Evolutionary conservation across 2,113 vertebrate genomes (phyloP).

Genomic region (Dipodomys stephensi): DNA sequence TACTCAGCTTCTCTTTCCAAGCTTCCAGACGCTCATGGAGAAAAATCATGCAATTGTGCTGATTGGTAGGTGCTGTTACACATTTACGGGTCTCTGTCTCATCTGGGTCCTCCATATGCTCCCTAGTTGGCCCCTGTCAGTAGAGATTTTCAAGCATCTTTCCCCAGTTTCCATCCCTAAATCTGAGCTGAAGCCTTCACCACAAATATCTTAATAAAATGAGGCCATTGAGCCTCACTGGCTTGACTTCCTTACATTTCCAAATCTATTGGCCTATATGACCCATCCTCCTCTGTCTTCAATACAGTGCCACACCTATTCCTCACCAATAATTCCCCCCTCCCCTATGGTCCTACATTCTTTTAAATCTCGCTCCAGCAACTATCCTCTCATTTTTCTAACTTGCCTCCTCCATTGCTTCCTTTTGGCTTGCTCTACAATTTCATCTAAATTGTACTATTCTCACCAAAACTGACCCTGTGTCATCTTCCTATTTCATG

Average conservation of each 20-base stretch:
- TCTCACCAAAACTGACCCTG: background rate
- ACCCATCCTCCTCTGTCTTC: background rate
- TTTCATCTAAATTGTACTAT: no score
- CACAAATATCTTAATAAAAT: background rate
- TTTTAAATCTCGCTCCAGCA: background rate
- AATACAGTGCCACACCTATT: background rate
- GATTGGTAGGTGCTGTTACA: background rate
- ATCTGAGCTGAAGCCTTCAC: background rate
- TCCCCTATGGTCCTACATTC: background rate
- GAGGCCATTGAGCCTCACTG: background rate
- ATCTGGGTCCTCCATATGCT: background rate
- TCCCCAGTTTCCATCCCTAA: background rate
- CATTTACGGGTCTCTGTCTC: background rate
- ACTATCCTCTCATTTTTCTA: background rate
- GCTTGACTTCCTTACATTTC: background rate
- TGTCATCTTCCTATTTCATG: background rate
- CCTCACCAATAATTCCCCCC: no score
- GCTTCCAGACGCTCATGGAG: background rate
- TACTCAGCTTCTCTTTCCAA: slow-evolving; percentile 38
- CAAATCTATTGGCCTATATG: background rate
- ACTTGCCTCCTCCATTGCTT: background rate
- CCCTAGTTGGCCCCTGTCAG: background rate
- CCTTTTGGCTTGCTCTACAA: background rate
- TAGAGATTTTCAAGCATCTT: background rate
- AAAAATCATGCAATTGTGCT: background rate